Base-by-base conservation (phyloP, 1,140 invertebrate genomes). In the Pseudomyrmex pallidus region DNA sequence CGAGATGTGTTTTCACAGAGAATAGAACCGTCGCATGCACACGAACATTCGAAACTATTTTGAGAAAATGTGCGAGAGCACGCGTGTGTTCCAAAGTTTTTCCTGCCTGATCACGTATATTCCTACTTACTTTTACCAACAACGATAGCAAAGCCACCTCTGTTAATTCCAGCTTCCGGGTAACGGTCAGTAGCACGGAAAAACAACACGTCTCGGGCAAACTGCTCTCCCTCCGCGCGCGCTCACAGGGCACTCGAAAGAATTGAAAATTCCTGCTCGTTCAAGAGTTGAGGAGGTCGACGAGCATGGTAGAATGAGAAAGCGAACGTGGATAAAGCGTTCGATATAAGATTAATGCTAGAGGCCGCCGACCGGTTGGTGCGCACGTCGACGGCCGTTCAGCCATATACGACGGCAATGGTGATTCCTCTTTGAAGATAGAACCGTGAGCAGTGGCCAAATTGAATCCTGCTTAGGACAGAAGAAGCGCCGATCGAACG, bases 341-440 rank as follows among this genome's bases (percentile, higher is more conserved):
- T 91, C 93, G 93, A 94, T 94, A 94, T 93, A 94, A 94, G 94
- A 94, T 94, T 94, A 94, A 94, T 94, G 94, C 93, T 91, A 87
- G 88, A 93, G 87, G 91, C 88, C 87, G 87, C 84, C 82, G 85
- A 89, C 89, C 86, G 78, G 73, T 87, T 83, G 35, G 74, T 66
- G 89, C 85, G 86, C 82, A 85, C 80, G 84, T 85, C 85, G 85
- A 91, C 92, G 90, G 91, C 90, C 87, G 89, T 87, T 48, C 48
- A 72, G 62, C 56, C 74, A 85, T 84, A 87, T 84, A 77, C 68
- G 82, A 64, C 87, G 87, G 84, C 89, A 90, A 93, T 93, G 92
- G 92, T 92, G 93, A 93, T 94, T 94, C 92, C 91, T 93, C 93
- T 94, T 94, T 94, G 93, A 94, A 94, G 93, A 92, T 94, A 91